A percentile compares a stretch with the other conserved stretches of the same genome.
Conservation (phyloP, 2,797 vertebrate species). For the Squalus acanthias region DNA sequence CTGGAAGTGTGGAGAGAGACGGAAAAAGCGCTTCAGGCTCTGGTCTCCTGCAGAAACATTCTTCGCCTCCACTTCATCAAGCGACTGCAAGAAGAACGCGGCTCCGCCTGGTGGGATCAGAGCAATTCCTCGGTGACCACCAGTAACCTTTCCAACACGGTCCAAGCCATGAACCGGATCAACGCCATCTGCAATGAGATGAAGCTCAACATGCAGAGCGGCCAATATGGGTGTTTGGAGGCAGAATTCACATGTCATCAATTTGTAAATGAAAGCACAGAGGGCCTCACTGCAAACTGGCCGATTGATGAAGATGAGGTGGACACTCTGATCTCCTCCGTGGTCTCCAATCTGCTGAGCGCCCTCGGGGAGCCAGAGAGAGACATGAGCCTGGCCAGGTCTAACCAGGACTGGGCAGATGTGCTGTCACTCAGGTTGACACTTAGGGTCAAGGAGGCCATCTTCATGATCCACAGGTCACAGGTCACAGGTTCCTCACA, state of each 20-base stretch:
- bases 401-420: slow-evolving; percentile 61
- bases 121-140: neutral
- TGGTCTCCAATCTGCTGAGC: slow-evolving; percentile 57
- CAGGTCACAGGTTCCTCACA: neutral
- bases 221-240: slow-evolving; percentile 50
- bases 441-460: slow-evolving; percentile 57
- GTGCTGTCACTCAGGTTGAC: slow-evolving; percentile 61
- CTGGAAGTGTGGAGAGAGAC: slow-evolving; percentile 58
- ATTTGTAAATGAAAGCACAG: slow-evolving; percentile 42
- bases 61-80: slow-evolving; percentile 53
- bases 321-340: slow-evolving; percentile 47
- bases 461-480: slow-evolving; percentile 50
- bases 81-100: slow-evolving; percentile 62
- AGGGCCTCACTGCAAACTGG: slow-evolving; percentile 46
- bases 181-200: slow-evolving; percentile 51
- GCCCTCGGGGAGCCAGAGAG: slow-evolving; percentile 52
- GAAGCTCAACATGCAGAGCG: slow-evolving; percentile 39
- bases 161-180: slow-evolving; percentile 42
- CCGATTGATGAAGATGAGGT: slow-evolving; percentile 39
- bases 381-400: slow-evolving; percentile 53
- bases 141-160: neutral
- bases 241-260: slow-evolving; percentile 55
- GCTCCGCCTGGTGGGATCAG: slow-evolving; percentile 43
- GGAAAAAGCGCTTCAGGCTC: slow-evolving; percentile 55
- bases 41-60: slow-evolving; percentile 64